These are phyloP conservation scores for Morus bassanus DNA, from an alignment of 2,797 vertebrate genomes.

Conservation along the genomic window DNA sequence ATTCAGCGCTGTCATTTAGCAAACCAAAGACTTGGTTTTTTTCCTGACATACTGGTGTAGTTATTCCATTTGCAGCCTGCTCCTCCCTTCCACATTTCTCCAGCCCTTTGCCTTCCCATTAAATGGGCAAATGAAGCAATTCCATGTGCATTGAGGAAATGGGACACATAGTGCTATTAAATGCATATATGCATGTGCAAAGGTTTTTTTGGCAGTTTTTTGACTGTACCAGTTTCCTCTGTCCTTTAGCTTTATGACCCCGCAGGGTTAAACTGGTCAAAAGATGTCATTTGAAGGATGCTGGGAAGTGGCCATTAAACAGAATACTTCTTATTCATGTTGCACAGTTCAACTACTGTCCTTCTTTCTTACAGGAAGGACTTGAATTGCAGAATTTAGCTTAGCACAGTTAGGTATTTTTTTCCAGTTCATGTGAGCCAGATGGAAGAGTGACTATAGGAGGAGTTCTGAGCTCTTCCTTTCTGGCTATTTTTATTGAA, in stretches of 20 bases:
- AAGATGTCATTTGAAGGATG: slow-evolving; percentile 23
- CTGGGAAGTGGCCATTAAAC: neutral
- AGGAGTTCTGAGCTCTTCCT: slow-evolving; percentile 24
- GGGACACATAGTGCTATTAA: neutral
- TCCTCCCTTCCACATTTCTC: neutral
- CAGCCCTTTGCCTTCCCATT: neutral
- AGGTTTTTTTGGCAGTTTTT: neutral
- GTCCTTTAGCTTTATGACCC: slow-evolving; percentile 17
- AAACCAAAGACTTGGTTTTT: neutral
- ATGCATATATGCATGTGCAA: neutral
- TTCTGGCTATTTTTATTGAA: neutral
- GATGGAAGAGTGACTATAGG: slow-evolving; percentile 46
- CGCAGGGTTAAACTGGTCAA: neutral
- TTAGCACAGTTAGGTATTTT: slow-evolving; percentile 53
- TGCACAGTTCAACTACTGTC: slow-evolving; percentile 46
- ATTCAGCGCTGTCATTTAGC: neutral
- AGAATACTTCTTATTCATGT: slow-evolving; percentile 37
- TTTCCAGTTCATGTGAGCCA: slow-evolving; percentile 55
- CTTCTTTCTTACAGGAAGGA: slow-evolving; percentile 27
- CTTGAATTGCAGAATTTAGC: slow-evolving; percentile 43
- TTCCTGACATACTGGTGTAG: neutral
- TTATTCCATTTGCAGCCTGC: neutral
- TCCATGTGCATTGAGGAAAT: neutral
- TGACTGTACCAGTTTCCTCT: neutral
- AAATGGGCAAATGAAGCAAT: neutral